Conservation (phyloP, 2,113 vertebrate genomes). For the Trematomus loennbergii region DNA sequence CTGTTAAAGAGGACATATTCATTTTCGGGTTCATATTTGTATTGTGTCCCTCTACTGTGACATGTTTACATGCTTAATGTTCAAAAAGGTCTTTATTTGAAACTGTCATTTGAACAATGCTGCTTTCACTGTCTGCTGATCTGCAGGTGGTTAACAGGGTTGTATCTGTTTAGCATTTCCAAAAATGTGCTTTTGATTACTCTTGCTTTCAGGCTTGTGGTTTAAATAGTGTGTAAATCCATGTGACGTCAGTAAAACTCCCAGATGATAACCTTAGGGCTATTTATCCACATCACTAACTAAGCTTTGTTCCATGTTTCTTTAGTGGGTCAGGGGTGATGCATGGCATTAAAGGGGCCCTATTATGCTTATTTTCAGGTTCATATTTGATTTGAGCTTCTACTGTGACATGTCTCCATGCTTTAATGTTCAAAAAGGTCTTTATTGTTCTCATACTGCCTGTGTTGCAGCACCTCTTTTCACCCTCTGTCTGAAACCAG, state of each 20-base stretch:
- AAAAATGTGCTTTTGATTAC: background rate
- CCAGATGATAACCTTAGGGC: slow-evolving; percentile 13
- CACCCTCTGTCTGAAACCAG: no score
- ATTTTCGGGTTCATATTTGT: no score
- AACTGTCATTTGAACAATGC: background rate
- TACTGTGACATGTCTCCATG: no score
- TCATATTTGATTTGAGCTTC: no score
- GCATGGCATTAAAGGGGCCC: background rate
- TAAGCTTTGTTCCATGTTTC: background rate
- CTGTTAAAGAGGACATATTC: no score
- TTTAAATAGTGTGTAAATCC: background rate
- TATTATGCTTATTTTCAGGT: no score
- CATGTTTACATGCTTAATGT: no score
- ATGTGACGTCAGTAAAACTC: slow-evolving; percentile 10
- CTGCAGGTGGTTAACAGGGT: background rate
- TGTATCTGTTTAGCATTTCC: background rate
- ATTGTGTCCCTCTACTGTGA: no score
- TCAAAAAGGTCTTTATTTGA: background rate
- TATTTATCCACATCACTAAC: background rate
- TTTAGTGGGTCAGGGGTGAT: slow-evolving; percentile 19
- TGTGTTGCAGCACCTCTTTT: no score
- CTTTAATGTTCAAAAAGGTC: no score
- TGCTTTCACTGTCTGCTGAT: background rate
- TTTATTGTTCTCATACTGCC: no score
- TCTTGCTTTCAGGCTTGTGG: background rate